Evolutionary conservation across 2,113 vertebrate genomes (phyloP).

Genomic region (Leuciscus idus): DNA sequence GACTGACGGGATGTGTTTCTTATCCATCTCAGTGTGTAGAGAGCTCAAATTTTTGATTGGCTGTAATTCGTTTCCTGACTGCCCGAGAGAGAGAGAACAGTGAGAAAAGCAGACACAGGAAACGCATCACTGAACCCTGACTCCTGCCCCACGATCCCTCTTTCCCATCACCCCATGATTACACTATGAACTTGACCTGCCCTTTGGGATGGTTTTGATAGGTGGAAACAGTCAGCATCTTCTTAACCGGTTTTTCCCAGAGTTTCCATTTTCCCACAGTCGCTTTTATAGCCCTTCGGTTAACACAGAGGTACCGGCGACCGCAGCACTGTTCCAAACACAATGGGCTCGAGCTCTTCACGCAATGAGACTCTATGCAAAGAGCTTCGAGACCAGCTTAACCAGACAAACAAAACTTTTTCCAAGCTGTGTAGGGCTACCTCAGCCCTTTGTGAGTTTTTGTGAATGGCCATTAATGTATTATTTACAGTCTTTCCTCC

Average conservation of each 20-base stretch:
- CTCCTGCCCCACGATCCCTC: conserved; percentile 31
- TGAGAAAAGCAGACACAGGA: conserved; percentile 46
- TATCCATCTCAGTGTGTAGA: conserved; percentile 61
- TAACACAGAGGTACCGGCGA: not conserved
- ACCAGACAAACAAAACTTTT: conserved; percentile 22
- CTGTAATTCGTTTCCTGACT: conserved; percentile 69
- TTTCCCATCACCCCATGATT: conserved; percentile 56
- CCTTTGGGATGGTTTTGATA: conserved; percentile 39
- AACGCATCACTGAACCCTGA: conserved; percentile 62
- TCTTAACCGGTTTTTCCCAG: not conserved
- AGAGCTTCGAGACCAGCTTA: conserved; percentile 5
- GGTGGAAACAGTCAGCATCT: conserved; percentile 46
- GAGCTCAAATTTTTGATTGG: conserved; percentile 66
- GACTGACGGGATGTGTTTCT: conserved; percentile 70
- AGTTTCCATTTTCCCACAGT: conserved; percentile 12
- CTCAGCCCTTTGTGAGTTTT: not conserved
- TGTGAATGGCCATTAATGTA: conserved; percentile 11
- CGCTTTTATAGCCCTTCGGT: not conserved
- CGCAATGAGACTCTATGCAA: not conserved
- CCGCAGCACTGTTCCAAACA: conserved; percentile 11
- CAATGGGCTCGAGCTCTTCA: conserved; percentile 5
- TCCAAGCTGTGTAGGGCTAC: not conserved
- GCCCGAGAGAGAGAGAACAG: not conserved
- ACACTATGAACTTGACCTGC: conserved; percentile 48
- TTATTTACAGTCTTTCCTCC: not conserved